These are phyloP conservation scores for Macropodus opercularis DNA, from an alignment of 2,797 vertebrate species.

Conservation along the genomic window DNA sequence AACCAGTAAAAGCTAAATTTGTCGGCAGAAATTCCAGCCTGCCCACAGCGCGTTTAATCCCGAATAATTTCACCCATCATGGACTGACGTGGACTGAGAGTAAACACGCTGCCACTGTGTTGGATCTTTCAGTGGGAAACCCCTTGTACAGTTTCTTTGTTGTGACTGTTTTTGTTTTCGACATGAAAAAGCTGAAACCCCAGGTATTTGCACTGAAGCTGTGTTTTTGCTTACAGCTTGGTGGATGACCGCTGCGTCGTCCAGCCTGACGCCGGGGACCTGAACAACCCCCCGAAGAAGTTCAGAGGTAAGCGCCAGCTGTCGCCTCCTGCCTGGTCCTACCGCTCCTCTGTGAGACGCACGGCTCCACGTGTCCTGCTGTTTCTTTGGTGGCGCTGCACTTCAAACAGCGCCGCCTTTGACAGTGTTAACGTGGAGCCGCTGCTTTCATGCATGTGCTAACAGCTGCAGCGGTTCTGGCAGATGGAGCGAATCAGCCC, in stretches of 20 bases:
- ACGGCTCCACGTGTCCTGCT: conserved; percentile 64
- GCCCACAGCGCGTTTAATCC: conserved; percentile 40
- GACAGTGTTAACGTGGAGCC: conserved; percentile 33
- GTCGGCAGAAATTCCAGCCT: conserved; percentile 60
- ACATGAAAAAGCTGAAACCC: too few species aligned
- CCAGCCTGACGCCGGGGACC: conserved; percentile 96
- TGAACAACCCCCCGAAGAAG: conserved; percentile 98
- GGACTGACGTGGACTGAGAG: conserved; percentile 6
- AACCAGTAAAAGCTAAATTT: conserved; percentile 73
- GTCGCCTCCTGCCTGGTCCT: not conserved
- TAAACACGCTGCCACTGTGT: conserved; percentile 12
- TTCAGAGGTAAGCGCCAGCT: conserved; percentile 89
- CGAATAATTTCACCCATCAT: conserved; percentile 48
- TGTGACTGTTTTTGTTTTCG: conserved; percentile 5
- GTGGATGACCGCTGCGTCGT: conserved; percentile 98
- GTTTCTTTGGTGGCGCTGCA: conserved; percentile 70
- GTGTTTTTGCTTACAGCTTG: conserved; percentile 79
- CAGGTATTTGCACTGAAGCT: too few species aligned
- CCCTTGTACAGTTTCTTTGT: conserved; percentile 6
- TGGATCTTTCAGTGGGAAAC: not conserved
- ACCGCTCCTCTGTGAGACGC: conserved; percentile 34
- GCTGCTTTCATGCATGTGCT: conserved; percentile 20
- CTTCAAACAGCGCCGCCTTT: conserved; percentile 64
- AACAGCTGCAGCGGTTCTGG: not conserved
- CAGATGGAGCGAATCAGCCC: conserved; percentile 34